Percentiles rank a stretch among this genome's conserved stretches.
Evolutionary conservation across 2,888 invertebrate species (phyloP).

Genomic region (Drosophila gaucha): DNA sequence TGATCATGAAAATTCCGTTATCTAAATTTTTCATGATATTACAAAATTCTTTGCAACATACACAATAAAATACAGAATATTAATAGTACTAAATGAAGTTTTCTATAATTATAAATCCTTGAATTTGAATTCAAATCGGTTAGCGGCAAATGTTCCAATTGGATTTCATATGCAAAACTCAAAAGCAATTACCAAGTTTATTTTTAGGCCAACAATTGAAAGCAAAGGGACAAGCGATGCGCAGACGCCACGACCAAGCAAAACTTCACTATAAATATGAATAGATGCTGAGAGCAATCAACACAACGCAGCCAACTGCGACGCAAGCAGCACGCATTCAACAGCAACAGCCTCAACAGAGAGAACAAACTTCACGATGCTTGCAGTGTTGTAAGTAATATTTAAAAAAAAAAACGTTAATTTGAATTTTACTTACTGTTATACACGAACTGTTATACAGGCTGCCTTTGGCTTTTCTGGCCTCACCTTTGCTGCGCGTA

Average conservation of each 20-base stretch:
- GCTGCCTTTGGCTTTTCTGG: slow-evolving; percentile 20
- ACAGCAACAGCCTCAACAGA: neutral
- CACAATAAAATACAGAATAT: slow-evolving; percentile 44
- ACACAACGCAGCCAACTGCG: slow-evolving; percentile 30
- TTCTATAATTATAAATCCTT: slow-evolving; percentile 12
- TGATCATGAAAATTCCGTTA: slow-evolving; percentile 29
- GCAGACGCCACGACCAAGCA: slow-evolving; percentile 32
- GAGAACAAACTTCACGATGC: slow-evolving; percentile 14
- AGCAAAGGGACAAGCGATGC: slow-evolving; percentile 3
- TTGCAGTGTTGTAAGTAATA: slow-evolving; percentile 38
- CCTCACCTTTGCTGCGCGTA: slow-evolving; percentile 18
- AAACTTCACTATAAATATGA: slow-evolving; percentile 34
- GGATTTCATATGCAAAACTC: slow-evolving; percentile 42
- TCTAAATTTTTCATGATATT: slow-evolving; percentile 40
- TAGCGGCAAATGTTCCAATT: slow-evolving; percentile 5
- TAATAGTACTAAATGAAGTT: neutral
- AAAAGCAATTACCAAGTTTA: slow-evolving; percentile 21
- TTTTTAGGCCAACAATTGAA: slow-evolving; percentile 24
- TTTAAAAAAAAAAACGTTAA: neutral
- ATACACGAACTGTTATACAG: slow-evolving; percentile 9
- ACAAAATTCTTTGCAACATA: slow-evolving; percentile 54
- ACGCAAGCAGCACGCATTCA: neutral
- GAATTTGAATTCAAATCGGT: slow-evolving; percentile 43
- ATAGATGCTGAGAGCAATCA: neutral
- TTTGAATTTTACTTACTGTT: neutral